Conservation (phyloP, 1,140 invertebrate genomes). For the Drusus annulatus region DNA sequence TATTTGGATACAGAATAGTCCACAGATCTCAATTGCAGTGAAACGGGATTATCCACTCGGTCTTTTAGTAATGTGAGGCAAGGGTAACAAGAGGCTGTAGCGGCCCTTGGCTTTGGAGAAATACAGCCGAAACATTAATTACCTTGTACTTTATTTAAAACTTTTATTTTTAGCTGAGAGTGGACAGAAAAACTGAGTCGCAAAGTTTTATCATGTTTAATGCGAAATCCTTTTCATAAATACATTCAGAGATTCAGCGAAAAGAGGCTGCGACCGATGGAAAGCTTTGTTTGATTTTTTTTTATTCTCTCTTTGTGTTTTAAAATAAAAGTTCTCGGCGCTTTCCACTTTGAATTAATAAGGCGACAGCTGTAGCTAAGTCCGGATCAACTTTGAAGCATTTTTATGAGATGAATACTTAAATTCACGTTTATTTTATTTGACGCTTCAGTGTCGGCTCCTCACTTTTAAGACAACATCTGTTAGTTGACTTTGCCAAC, state of each 20-base stretch:
- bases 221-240: conserved; percentile 56
- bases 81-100: conserved; percentile 20
- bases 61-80: conserved; percentile 11
- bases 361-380: conserved; percentile 30
- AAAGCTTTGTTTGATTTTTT: conserved; percentile 45
- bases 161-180: conserved; percentile 37
- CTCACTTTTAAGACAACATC: conserved; percentile 21
- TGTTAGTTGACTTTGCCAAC: conserved; percentile 16
- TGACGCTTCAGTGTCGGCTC: conserved; percentile 7
- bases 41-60: conserved; percentile 2
- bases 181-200: conserved; percentile 40
- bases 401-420: conserved; percentile 37
- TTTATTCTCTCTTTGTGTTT: conserved; percentile 32
- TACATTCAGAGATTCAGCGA: conserved; percentile 39
- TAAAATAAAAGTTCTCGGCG: conserved; percentile 47
- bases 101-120: conserved; percentile 3
- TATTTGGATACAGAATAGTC: not conserved
- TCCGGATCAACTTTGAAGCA: conserved; percentile 32
- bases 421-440: conserved; percentile 29
- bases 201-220: conserved; percentile 54
- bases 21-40: not conserved
- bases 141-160: conserved; percentile 40
- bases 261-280: conserved; percentile 1
- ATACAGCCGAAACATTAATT: conserved; percentile 37
- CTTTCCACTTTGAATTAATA: conserved; percentile 44